These are phyloP conservation scores for Polyploca ridens DNA, from an alignment of 2,888 invertebrate species.

Conservation along the genomic window DNA sequence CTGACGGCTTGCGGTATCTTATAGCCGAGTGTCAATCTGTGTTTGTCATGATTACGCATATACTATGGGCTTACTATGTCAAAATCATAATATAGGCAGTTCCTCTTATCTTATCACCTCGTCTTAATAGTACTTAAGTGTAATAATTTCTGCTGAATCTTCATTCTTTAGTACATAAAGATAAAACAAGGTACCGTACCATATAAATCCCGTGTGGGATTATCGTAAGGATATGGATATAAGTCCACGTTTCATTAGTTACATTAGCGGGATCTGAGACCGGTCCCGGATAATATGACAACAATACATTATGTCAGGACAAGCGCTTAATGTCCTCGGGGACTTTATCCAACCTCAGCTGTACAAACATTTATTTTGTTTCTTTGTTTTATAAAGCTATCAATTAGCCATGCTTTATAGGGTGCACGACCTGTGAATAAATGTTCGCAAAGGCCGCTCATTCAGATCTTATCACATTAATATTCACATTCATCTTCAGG, in stretches of 20 bases:
- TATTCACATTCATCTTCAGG: background rate
- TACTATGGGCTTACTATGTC: background rate
- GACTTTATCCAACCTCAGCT: constrained; percentile 34
- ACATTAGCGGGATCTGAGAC: constrained; percentile 50
- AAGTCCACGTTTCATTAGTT: constrained; percentile 61
- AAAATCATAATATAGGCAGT: background rate
- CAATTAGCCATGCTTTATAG: constrained; percentile 26
- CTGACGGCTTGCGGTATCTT: too few species aligned
- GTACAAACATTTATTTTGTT: constrained; percentile 39
- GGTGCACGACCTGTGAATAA: constrained; percentile 2
- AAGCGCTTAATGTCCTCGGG: constrained; percentile 44
- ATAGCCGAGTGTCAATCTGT: too few species aligned
- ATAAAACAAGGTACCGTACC: constrained; percentile 39
- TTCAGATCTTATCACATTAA: background rate
- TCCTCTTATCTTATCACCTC: background rate
- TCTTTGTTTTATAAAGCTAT: constrained; percentile 34
- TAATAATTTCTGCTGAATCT: constrained; percentile 1
- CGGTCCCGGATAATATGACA: constrained; percentile 52
- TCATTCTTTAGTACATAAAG: constrained; percentile 36
- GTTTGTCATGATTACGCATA: too few species aligned
- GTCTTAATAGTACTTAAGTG: background rate
- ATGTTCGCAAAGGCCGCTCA: background rate
- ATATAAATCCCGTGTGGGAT: constrained; percentile 41
- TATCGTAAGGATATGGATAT: constrained; percentile 49
- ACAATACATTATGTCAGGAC: constrained; percentile 59